A percentile compares a stretch with the other conserved stretches of the same genome.
Evolutionary conservation across 2,888 invertebrate genomes (phyloP).

Genomic region (Ethmia dodecea): DNA sequence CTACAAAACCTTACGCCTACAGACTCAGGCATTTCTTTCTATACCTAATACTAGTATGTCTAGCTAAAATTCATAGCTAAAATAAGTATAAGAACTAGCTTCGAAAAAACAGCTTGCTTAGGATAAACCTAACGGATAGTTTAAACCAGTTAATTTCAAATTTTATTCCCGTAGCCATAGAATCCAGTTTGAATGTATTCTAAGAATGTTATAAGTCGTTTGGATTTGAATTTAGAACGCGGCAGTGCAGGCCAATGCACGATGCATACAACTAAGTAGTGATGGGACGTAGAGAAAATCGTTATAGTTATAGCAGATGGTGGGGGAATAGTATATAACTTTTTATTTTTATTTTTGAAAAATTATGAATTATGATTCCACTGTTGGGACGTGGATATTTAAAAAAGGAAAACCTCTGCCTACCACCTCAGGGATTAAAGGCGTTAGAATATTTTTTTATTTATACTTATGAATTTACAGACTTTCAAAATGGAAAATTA

Average conservation of each 20-base stretch:
- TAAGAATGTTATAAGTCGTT: conserved; percentile 29
- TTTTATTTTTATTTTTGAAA: too few relatives aligned
- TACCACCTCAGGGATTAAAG: too few relatives aligned
- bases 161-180: not conserved
- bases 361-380: too few relatives aligned
- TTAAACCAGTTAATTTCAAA: not conserved
- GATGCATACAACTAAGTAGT: conserved; percentile 76
- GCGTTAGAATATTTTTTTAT: too few relatives aligned
- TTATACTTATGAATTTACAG: too few relatives aligned
- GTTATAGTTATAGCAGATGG: too few relatives aligned
- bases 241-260: conserved; percentile 76
- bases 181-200: conserved; percentile 22
- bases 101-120: conserved; percentile 50
- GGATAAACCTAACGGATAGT: conserved; percentile 1
- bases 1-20: conserved; percentile 71
- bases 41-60: conserved; percentile 62
- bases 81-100: conserved; percentile 74
- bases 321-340: too few relatives aligned
- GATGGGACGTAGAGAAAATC: conserved; percentile 34
- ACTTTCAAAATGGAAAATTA: too few relatives aligned
- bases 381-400: too few relatives aligned
- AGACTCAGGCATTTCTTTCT: conserved; percentile 69
- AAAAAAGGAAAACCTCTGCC: too few relatives aligned
- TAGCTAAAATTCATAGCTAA: conserved; percentile 76
- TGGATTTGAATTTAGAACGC: conserved; percentile 29